These are phyloP conservation scores for Phragmatobia fuliginosa DNA, from an alignment of 2,888 invertebrate species.

Conservation along the genomic window DNA sequence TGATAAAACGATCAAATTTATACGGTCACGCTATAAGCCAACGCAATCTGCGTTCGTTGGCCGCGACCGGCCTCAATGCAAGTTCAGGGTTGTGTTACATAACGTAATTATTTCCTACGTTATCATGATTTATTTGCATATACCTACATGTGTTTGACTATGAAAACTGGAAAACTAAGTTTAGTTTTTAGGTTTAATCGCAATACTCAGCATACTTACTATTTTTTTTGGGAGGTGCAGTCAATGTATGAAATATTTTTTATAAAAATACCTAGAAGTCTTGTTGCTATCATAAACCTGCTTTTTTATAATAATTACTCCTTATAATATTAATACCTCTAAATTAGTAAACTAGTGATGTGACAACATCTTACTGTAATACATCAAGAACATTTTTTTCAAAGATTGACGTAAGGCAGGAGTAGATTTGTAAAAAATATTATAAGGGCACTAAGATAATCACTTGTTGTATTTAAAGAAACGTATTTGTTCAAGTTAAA, in stretches of 20 bases:
- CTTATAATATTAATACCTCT: neutral
- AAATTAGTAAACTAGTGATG: neutral
- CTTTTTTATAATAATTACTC: no score
- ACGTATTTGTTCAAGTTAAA: neutral
- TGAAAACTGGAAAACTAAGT: no score
- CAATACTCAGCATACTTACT: neutral
- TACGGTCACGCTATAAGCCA: slow-evolving; percentile 47
- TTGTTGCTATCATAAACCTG: no score
- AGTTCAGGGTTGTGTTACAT: slow-evolving; percentile 68
- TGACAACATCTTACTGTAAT: neutral
- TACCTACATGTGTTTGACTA: slow-evolving; percentile 16
- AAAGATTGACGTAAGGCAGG: neutral
- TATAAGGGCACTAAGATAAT: no score
- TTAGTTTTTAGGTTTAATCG: neutral
- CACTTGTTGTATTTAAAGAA: neutral
- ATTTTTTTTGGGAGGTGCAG: neutral
- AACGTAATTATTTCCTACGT: slow-evolving; percentile 72
- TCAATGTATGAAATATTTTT: neutral
- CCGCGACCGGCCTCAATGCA: slow-evolving; percentile 73
- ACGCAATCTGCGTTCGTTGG: slow-evolving; percentile 65
- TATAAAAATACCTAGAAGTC: no score
- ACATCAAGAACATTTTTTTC: neutral
- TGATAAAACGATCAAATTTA: slow-evolving; percentile 56
- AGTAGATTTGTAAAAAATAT: neutral
- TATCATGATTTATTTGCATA: slow-evolving; percentile 60